These are phyloP conservation scores for Cyprinodon tularosa DNA, from an alignment of 2,113 vertebrate genomes.

Conservation along the genomic window DNA sequence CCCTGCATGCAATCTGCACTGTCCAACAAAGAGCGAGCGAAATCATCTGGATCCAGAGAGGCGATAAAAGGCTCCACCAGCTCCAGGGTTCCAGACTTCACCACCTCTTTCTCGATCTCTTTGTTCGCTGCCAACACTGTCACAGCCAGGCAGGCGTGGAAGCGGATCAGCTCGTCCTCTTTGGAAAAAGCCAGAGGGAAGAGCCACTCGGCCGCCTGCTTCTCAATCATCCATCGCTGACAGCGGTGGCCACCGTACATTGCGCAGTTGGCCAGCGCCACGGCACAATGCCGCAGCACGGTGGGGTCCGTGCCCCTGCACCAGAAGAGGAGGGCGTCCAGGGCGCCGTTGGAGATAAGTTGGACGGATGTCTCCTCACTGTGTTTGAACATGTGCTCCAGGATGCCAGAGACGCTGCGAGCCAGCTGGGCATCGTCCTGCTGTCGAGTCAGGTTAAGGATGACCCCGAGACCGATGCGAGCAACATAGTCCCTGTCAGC, in stretches of 20 bases:
- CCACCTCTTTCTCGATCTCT: conserved; percentile 95
- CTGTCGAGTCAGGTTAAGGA: conserved; percentile 90
- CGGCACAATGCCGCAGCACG: conserved; percentile 91
- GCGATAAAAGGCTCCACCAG: conserved; percentile 96
- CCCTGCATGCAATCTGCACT: conserved; percentile 91
- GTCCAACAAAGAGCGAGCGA: conserved; percentile 86
- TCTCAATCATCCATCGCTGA: conserved; percentile 95
- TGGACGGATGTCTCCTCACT: conserved; percentile 91
- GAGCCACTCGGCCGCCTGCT: conserved; percentile 93
- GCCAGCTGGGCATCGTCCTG: conserved; percentile 88
- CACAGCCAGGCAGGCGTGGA: conserved; percentile 93
- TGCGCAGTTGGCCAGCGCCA: conserved; percentile 95
- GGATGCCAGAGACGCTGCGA: conserved; percentile 87
- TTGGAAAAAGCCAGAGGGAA: conserved; percentile 96
- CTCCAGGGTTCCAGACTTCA: conserved; percentile 92
- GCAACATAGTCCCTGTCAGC: conserved; percentile 89
- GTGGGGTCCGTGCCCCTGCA: conserved; percentile 89
- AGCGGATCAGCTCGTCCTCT: conserved; percentile 90
- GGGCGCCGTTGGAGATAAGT: conserved; percentile 88
- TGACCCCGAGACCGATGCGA: conserved; percentile 89
- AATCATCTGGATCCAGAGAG: conserved; percentile 89
- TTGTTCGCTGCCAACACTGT: conserved; percentile 91
- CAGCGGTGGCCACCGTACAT: conserved; percentile 92
- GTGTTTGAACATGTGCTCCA: conserved; percentile 99
- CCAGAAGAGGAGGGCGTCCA: conserved; percentile 94